Percentiles rank a stretch among this genome's conserved stretches.
Conservation (phyloP, 2,888 invertebrate species). For the Melipona bicolor region DNA sequence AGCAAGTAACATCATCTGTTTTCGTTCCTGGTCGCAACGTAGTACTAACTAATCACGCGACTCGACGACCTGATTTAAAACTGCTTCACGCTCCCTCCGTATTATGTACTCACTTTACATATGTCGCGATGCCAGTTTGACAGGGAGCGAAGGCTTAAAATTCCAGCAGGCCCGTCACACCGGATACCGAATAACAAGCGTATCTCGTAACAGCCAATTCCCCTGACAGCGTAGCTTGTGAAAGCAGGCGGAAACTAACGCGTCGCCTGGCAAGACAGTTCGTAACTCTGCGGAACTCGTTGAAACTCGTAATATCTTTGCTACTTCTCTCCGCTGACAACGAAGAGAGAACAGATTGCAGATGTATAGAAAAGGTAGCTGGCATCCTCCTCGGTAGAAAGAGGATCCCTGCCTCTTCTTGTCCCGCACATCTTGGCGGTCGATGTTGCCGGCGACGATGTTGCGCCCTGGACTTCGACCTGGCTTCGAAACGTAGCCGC, state of each 20-base stretch:
- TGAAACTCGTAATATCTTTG: constrained; percentile 74
- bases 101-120: background rate
- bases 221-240: constrained; percentile 52
- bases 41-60: background rate
- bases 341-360: constrained; percentile 52
- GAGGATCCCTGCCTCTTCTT: constrained; percentile 9
- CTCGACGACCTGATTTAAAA: background rate
- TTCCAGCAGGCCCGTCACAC: constrained; percentile 38
- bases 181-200: constrained; percentile 59
- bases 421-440: constrained; percentile 17
- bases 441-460: constrained; percentile 2
- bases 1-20: no score
- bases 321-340: constrained; percentile 66
- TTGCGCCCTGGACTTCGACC: background rate
- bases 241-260: constrained; percentile 66
- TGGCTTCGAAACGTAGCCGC: background rate
- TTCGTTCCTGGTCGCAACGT: no score
- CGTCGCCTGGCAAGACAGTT: constrained; percentile 55
- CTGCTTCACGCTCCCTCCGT: background rate
- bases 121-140: background rate
- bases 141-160: constrained; percentile 30
- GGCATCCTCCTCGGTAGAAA: no score
- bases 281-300: constrained; percentile 73
- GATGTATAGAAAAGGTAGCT: constrained; percentile 48
- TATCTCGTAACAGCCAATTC: constrained; percentile 69